phyloP scores from a whole-genome alignment of 2,113 vertebrate genomes.

The Plotosus lineatus region DNA sequence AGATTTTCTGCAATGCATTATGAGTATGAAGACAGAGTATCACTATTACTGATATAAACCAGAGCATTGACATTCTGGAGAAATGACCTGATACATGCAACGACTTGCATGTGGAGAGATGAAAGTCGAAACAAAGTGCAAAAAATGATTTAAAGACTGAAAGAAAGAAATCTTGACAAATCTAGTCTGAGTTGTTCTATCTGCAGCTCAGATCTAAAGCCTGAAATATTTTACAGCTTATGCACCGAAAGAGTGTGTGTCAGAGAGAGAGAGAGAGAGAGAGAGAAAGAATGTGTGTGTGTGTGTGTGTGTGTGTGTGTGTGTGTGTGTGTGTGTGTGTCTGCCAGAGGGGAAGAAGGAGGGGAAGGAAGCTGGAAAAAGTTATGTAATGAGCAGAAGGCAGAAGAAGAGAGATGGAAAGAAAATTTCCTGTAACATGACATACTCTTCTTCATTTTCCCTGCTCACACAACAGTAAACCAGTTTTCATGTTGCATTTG shows the following conservation, averaged over 20 bases:
- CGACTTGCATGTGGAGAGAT: slow-evolving; percentile 66
- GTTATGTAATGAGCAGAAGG: slow-evolving; percentile 70
- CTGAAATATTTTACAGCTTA: slow-evolving; percentile 72
- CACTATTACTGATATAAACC: slow-evolving; percentile 72
- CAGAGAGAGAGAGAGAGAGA: too few species aligned
- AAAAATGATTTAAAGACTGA: slow-evolving; percentile 12
- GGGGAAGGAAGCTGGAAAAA: slow-evolving; percentile 61
- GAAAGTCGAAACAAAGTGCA: slow-evolving; percentile 54
- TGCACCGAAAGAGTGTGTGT: slow-evolving; percentile 31
- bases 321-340: background rate
- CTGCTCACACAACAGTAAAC: background rate
- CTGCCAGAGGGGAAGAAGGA: slow-evolving; percentile 26
- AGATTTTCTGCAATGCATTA: background rate
- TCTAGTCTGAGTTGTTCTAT: slow-evolving; percentile 65
- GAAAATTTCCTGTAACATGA: slow-evolving; percentile 49
- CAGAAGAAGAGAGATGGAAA: slow-evolving; percentile 41
- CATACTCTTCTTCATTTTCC: slow-evolving; percentile 39
- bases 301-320: slow-evolving; percentile 6
- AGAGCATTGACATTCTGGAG: slow-evolving; percentile 69
- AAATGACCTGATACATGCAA: slow-evolving; percentile 69
- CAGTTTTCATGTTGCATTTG: too few species aligned
- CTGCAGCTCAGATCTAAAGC: slow-evolving; percentile 59
- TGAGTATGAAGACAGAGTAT: slow-evolving; percentile 29
- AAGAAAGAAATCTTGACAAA: slow-evolving; percentile 56
- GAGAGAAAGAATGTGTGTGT: background rate